Base-by-base conservation (phyloP, 2,888 invertebrate genomes). In the Philereme transversata region DNA sequence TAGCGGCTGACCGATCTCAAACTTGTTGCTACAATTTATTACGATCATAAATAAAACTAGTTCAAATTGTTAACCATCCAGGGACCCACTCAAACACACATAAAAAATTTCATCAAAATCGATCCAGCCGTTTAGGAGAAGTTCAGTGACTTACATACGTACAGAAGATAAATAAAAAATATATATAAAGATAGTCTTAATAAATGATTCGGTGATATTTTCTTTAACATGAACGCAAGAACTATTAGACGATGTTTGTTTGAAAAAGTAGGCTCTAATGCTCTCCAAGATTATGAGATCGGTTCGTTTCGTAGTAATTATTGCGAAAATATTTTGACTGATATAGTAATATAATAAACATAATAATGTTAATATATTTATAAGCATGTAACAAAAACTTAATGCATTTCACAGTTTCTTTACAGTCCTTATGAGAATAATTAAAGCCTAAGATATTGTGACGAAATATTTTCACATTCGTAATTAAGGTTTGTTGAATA, bases 391-490 rank as follows among this genome's bases (percentile, higher is more conserved):
- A 88, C 86, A 89, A 88, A 86, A 88, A 88, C 87, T 86, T 88
- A 87, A 87, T 91, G 91, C 91, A 92, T 92, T 92, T 92, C 88
- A 88, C 90, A 86, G 82, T 90, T 91, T 89, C 90, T 89, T 87
- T 88, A 90, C 88, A 89, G 90, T 90, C 88, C 88, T 86, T 89
- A 88, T 83, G 84, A 83, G 75, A 84, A 84, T 87, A 84, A 83
- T 79, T 79, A 83, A 86, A 62, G 80, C 83, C 83, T 87, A 86
- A 86, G 87, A 84, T 88, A 87, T 87, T 86, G 84, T 86, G 88
- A 87, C 83, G 82, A 87, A 87, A 89, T 90, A 90, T 90, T 92
- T 92, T 92, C 91, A 89, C 90, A 89, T 88, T 85, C 77, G 77
- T 90, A 90, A 86, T 56, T 91, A 90, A 90, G 89, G 86, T 89